Evolutionary conservation across 2,888 invertebrate genomes (phyloP).

Genomic region (Drosophila macrospina): DNA sequence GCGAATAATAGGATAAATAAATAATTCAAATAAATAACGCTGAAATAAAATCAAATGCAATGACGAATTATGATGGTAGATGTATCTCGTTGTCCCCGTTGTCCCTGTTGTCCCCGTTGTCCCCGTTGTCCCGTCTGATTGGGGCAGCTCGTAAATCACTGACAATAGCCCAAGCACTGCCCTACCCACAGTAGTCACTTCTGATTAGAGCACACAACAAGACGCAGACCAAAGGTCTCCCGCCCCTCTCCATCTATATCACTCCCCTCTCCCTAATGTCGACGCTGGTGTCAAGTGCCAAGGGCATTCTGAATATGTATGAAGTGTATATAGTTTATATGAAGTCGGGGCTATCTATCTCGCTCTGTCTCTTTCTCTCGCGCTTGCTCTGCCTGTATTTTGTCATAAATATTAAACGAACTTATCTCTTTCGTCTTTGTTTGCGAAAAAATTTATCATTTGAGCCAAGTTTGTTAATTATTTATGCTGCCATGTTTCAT

Average conservation of each 20-base stretch:
- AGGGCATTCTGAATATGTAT: slow-evolving; percentile 69
- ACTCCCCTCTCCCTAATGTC: not conserved
- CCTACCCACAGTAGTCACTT: slow-evolving; percentile 5
- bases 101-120: slow-evolving; percentile 60
- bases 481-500: slow-evolving; percentile 83
- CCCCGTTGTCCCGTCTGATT: slow-evolving; percentile 71
- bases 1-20: slow-evolving; percentile 74
- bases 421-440: slow-evolving; percentile 81
- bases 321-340: slow-evolving; percentile 41
- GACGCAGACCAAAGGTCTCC: slow-evolving; percentile 1
- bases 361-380: not conserved
- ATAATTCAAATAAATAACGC: slow-evolving; percentile 79
- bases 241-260: not conserved
- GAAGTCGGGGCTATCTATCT: slow-evolving; percentile 11
- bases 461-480: slow-evolving; percentile 85
- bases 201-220: slow-evolving; percentile 60
- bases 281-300: slow-evolving; percentile 71
- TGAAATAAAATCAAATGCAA: slow-evolving; percentile 81
- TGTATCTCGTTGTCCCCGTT: slow-evolving; percentile 47
- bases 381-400: slow-evolving; percentile 25
- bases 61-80: slow-evolving; percentile 82
- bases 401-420: slow-evolving; percentile 86
- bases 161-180: slow-evolving; percentile 58
- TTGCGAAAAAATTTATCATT: slow-evolving; percentile 79
- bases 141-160: slow-evolving; percentile 83